Base-by-base conservation (phyloP, 1,140 invertebrate genomes). In the Thrips palmi region DNA sequence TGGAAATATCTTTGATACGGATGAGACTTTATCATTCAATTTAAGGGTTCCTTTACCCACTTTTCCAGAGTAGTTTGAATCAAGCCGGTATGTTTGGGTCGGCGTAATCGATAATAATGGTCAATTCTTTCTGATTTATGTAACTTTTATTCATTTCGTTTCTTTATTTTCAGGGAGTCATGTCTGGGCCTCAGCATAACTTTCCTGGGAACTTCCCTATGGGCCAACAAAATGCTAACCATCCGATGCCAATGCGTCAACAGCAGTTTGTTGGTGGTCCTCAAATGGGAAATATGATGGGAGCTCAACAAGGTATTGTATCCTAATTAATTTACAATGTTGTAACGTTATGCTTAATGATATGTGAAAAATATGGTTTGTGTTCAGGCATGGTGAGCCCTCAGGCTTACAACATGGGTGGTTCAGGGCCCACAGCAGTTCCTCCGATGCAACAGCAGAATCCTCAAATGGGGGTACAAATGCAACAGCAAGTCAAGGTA, bases 151-250 rank as follows among this genome's bases (percentile, higher is more conserved):
- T n/a, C n/a, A n/a, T n/a, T n/a, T n/a, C n/a, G n/a, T n/a, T n/a
- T n/a, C n/a, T n/a, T n/a, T n/a, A n/a, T n/a, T n/a, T n/a, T n/a
- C n/a, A n/a, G n/a, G n/a, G n/a, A n/a, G n/a, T n/a, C n/a, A 70
- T 70, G 68, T 58, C 67, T 33, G 67, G 63, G 11, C 64, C 67
- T 40, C 63, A 63, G 37, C 67, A 70, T 57, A 61, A 62, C 33
- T 71, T 65, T 42, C 60, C 65, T 45, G 57, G 64, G 40, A 62
- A 64, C 23, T 63, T 68, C 44, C 60, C 63, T 39, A 67, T 59
- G 50, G 46, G 60, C 7, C 67, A 67, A 44, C 64, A 65, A 53
- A 54, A 53, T 23, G 48, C 57, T 7, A 63, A 68, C 57, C 53
- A 66, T 31, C 60, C 49, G 42, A n/a, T n/a, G n/a, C n/a, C n/a